Conservation (phyloP, 2,888 invertebrate genomes). For the Autographa gamma region DNA sequence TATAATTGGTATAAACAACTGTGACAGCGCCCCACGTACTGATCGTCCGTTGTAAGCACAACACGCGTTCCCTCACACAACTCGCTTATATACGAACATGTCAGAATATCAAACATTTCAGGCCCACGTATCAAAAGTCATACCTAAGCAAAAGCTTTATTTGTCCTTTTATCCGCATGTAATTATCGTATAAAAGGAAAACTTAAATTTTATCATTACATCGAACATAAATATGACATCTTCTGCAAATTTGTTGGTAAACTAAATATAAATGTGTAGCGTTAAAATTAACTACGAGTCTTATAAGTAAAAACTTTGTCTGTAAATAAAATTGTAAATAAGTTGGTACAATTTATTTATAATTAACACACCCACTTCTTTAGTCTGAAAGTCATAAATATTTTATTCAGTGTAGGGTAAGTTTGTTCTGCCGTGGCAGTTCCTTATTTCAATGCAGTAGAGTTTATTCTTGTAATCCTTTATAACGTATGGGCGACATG, state of each 20-base stretch:
- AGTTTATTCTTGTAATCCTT: too few species aligned
- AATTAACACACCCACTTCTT: background rate
- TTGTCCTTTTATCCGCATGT: background rate
- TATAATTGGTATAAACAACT: background rate
- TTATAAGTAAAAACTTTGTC: too few species aligned
- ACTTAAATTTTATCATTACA: background rate
- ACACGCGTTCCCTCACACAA: slow-evolving; percentile 15
- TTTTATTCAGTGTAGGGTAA: background rate
- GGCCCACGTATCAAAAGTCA: background rate
- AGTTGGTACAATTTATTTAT: too few species aligned
- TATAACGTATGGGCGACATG: background rate
- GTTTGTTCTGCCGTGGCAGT: too few species aligned
- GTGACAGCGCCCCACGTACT: background rate
- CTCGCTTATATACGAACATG: slow-evolving; percentile 19
- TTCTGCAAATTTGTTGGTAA: background rate
- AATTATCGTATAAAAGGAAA: background rate
- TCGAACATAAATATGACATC: background rate
- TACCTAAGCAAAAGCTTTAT: background rate
- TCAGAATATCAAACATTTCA: background rate
- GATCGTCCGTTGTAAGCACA: background rate
- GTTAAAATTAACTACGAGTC: too few species aligned
- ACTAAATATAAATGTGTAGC: background rate
- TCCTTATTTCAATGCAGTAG: too few species aligned
- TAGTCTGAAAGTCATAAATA: background rate
- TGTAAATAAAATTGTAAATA: too few species aligned